A percentile compares a stretch with the other conserved stretches of the same genome.
Conservation (phyloP, 2,113 vertebrate genomes). For the Callaeas wilsoni region DNA sequence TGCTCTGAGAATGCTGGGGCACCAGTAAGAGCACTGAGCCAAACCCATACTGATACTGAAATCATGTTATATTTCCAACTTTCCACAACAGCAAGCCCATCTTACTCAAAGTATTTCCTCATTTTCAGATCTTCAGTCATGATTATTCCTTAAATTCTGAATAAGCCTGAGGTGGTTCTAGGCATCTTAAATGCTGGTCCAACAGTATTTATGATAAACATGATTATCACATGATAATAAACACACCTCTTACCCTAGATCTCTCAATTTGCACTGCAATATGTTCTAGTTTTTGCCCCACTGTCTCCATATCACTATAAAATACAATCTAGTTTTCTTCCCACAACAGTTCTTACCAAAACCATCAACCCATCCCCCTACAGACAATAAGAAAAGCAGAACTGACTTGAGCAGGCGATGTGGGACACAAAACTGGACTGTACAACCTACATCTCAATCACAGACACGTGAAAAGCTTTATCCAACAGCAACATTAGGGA, state of each 20-base stretch:
- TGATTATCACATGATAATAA: no score
- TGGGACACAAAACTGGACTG: neutral
- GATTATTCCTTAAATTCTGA: neutral
- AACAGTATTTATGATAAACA: neutral
- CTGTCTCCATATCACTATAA: neutral
- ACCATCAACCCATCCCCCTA: neutral
- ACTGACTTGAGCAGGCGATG: neutral
- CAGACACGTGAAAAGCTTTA: fast-evolving
- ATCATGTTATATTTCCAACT: neutral
- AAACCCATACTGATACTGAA: neutral
- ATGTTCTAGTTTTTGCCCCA: neutral
- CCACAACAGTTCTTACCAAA: neutral
- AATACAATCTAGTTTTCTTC: neutral
- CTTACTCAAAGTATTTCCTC: neutral
- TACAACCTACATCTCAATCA: neutral
- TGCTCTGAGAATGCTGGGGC: neutral
- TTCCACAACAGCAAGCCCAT: neutral
- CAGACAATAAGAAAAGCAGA: neutral
- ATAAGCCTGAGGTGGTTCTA: neutral
- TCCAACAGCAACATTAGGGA: neutral
- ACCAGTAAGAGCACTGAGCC: neutral
- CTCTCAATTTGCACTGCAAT: neutral
- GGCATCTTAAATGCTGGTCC: neutral
- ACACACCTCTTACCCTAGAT: neutral
- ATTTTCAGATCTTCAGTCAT: neutral